phyloP scores from a whole-genome alignment of 2,797 vertebrate genomes.

The Eupleurogrammus muticus region DNA sequence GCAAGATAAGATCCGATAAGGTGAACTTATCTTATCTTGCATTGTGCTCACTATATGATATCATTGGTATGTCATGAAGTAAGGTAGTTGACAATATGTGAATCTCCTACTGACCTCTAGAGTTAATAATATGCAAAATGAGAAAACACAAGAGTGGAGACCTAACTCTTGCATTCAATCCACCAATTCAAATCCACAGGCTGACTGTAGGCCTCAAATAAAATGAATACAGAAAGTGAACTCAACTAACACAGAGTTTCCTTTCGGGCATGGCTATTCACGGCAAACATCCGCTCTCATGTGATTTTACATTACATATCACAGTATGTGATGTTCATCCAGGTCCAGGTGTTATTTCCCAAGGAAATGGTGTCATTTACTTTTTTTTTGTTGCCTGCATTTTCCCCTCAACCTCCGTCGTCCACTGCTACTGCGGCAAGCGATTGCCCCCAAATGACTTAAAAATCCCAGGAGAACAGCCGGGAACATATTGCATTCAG shows the following conservation, averaged over 20 bases:
- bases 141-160: slow-evolving; percentile 11
- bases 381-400: slow-evolving; percentile 42
- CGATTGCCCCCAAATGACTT: slow-evolving; percentile 54
- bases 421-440: slow-evolving; percentile 50
- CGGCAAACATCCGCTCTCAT: slow-evolving; percentile 19
- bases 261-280: not conserved
- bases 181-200: not conserved
- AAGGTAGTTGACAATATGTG: slow-evolving; percentile 21
- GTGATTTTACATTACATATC: slow-evolving; percentile 19
- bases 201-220: not conserved
- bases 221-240: slow-evolving; percentile 21
- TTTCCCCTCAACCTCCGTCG: slow-evolving; percentile 37
- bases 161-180: slow-evolving; percentile 2
- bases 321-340: slow-evolving; percentile 4
- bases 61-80: no score
- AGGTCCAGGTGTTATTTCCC: slow-evolving; percentile 33
- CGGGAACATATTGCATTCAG: slow-evolving; percentile 45
- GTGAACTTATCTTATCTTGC: no score
- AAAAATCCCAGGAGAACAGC: slow-evolving; percentile 44
- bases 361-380: slow-evolving; percentile 47
- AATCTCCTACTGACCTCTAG: slow-evolving; percentile 19
- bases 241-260: not conserved
- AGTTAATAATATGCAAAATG: not conserved
- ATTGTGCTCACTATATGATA: no score
- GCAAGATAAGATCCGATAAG: no score